Conservation (phyloP, 2,113 vertebrate genomes). For the Neogobius melanostomus region DNA sequence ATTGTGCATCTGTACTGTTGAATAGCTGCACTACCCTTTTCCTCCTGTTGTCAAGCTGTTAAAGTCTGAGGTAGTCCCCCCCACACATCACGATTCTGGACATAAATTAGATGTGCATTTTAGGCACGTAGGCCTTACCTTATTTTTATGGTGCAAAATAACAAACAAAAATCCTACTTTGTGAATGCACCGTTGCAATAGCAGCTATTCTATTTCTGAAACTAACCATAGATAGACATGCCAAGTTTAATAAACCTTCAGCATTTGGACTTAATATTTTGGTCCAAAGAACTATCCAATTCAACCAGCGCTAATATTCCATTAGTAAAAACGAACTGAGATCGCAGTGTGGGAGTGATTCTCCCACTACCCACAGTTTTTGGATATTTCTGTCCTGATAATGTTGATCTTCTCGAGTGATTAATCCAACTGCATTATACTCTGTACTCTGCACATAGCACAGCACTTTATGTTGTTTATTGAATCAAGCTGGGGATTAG, state of each 20-base stretch:
- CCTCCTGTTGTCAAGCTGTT: too few species aligned
- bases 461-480: not conserved
- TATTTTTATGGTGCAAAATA: too few species aligned
- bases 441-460: not conserved
- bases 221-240: not conserved
- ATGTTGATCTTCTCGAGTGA: not conserved
- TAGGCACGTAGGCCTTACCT: too few species aligned
- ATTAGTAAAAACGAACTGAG: not conserved
- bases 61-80: too few species aligned
- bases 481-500: too few species aligned
- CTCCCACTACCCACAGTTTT: constrained; percentile 2
- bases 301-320: not conserved
- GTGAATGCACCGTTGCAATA: too few species aligned
- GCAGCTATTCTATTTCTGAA: not conserved
- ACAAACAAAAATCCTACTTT: too few species aligned
- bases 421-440: not conserved
- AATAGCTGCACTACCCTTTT: too few species aligned
- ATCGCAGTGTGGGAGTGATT: not conserved
- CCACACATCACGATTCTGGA: too few species aligned
- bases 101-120: too few species aligned
- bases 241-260: not conserved
- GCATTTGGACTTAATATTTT: not conserved
- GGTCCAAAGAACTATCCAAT: not conserved
- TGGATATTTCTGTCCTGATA: not conserved
- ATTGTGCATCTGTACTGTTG: too few species aligned